Evolutionary conservation across 2,797 vertebrate species (phyloP), one percentile per base, ranked within the genome.

Genomic region (Pseudomugil gertrudae): DNA sequence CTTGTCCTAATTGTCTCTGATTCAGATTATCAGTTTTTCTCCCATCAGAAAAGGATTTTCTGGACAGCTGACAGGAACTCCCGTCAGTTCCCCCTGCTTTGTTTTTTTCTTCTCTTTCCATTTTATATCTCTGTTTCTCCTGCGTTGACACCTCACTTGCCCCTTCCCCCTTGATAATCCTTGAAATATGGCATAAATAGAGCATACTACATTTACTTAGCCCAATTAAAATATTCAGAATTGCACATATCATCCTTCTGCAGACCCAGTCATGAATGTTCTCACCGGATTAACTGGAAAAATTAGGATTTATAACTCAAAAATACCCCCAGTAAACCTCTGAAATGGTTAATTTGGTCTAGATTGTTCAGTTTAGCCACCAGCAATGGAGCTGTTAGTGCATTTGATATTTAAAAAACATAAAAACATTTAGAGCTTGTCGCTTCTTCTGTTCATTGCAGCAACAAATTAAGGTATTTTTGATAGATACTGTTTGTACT

Each of bases 401-500:
- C 14, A 50, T 50, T 21, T 15, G 29, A 61, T 23, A 15, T 33
- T 24, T 2, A 33, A 32, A 5, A 8, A 6, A 26, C 29, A 30
- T 4, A 9, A 11, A 27, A 29, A 10, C 3, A 6, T 11, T n/a
- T 27, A n/a, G 17, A 21, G 6, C 14, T 63, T 80, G 76, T 85
- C n/a, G n/a, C 58, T 66, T 71, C 65, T 60, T 63, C 51, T 67
- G 53, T 62, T 67, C 48, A 38, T 23, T 30, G 61, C 59, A 63
- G 64, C 68, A 66, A 67, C 72, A 72, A 72, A 80, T 72, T 62
- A 62, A 62, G 32, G 21, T 32, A 52, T 14, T 35, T n/a, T n/a
- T n/a, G n/a, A 36, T 67, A 66, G 48, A 48, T 32, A 60, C 54
- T 10, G 9, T 33, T 10, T 33, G 32, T 26, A 29, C 30, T 56